Conservation (phyloP, 2,797 vertebrate genomes). For the Microcaecilia unicolor region DNA sequence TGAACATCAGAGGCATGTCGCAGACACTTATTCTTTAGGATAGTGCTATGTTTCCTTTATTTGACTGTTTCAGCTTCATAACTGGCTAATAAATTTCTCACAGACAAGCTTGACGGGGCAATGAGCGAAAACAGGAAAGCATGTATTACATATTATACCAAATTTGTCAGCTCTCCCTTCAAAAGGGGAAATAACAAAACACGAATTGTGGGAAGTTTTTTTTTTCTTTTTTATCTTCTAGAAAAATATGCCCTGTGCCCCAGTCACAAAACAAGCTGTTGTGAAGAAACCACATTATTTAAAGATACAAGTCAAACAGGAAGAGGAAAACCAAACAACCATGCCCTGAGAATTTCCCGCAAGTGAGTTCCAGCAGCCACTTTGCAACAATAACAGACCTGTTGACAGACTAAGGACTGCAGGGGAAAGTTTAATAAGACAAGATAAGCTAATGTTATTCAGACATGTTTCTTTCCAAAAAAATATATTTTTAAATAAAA, state of each 20-base stretch:
- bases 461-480: no score
- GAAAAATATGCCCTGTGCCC: conserved; percentile 56
- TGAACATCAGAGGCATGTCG: background rate
- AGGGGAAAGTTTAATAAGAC: no score
- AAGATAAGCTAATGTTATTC: no score
- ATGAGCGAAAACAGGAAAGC: conserved; percentile 63
- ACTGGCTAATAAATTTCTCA: conserved; percentile 29
- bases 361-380: conserved; percentile 23
- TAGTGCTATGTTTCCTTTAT: conserved; percentile 9
- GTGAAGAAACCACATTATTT: conserved; percentile 56
- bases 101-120: conserved; percentile 40
- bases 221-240: conserved; percentile 47
- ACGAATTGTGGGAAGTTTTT: conserved; percentile 54
- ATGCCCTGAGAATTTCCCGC: conserved; percentile 51
- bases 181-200: conserved; percentile 63
- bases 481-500: no score
- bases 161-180: conserved; percentile 46
- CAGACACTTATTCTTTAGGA: conserved; percentile 3
- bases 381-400: conserved; percentile 3
- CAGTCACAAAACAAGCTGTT: conserved; percentile 54
- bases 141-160: conserved; percentile 43
- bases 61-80: conserved; percentile 32
- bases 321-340: conserved; percentile 57
- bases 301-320: conserved; percentile 57
- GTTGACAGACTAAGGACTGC: conserved; percentile 14